Base-by-base conservation (phyloP, 2,888 invertebrate genomes). In the Anoplius nigerrimus region DNA sequence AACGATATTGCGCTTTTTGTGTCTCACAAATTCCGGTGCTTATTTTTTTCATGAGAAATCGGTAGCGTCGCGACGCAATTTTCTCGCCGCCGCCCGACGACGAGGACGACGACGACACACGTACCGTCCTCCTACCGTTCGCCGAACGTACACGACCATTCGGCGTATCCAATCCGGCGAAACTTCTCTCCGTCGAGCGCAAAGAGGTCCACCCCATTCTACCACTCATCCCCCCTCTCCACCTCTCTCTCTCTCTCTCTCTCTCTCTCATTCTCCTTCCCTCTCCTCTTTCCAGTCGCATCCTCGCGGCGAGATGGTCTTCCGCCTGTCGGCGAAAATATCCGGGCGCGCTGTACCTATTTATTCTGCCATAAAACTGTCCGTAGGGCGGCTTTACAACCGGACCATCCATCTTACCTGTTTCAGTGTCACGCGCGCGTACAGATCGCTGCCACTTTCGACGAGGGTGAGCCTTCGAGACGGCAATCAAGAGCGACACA, bases 401-500 rank as follows among this genome's bases (percentile, higher is more conserved):
- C 34, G 42, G 43, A 15, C 69, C 34, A 71, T 74, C 62, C 61
- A 58, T 74, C 67, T 72, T 64, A 55, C 48, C 18, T 72, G 74
- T 75, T 75, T 62, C 72, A 75, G 75, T 66, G 72, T 63, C 65
- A 62, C 69, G 65, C 46, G 65, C 58, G 60, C 56, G 34, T 16
- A 66, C 62, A 54, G 51, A 64, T 61, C 46, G 62, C 45, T 45
- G 58, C 45, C 51, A 62, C 56, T 70, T 66, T 60, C 69, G 66
- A 63, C 43, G 68, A 62, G 62, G 69, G 53, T 56, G 62, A 69
- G 68, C 60, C 69, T 71, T 73, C 66, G 55, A 61, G 57, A 51
- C 73, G 55, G 67, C 52, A 63, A 75, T 71, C 71, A 71, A 62
- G 63, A 67, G 67, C 67, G 64, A 75, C 63, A 69, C 69, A 73